These are phyloP conservation scores for Drosophila ustulata DNA, from an alignment of 2,888 invertebrate genomes.

Conservation along the genomic window DNA sequence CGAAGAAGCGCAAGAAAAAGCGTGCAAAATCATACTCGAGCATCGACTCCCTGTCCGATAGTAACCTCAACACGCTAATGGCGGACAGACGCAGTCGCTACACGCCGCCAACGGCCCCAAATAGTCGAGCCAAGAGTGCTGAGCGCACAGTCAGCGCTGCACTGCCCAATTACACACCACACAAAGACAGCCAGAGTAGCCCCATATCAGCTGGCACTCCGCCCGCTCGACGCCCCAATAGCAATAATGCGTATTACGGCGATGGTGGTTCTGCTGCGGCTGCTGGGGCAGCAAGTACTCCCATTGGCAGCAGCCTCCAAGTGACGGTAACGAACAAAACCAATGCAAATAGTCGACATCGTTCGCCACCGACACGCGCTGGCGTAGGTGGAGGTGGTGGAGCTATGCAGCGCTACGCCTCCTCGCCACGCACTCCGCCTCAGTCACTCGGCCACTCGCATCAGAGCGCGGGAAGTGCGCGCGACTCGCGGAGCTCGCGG, in stretches of 20 bases:
- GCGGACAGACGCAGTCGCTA: slow-evolving; percentile 79
- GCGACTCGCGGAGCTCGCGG: slow-evolving; percentile 74
- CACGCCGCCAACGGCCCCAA: slow-evolving; percentile 81
- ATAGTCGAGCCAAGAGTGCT: slow-evolving; percentile 59
- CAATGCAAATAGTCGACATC: slow-evolving; percentile 68
- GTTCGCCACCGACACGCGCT: slow-evolving; percentile 64
- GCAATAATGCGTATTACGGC: slow-evolving; percentile 78
- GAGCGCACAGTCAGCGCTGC: slow-evolving; percentile 72
- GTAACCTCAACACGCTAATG: slow-evolving; percentile 83
- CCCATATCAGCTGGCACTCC: slow-evolving; percentile 84
- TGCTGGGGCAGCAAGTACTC: slow-evolving; percentile 58
- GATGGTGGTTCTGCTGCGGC: slow-evolving; percentile 52
- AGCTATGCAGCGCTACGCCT: slow-evolving; percentile 73
- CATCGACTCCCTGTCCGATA: slow-evolving; percentile 88
- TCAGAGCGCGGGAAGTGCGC: slow-evolving; percentile 26
- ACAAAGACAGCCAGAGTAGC: slow-evolving; percentile 82
- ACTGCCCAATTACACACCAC: slow-evolving; percentile 67
- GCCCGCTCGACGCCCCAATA: slow-evolving; percentile 82
- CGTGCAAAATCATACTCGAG: slow-evolving; percentile 89
- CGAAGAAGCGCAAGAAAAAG: slow-evolving; percentile 89
- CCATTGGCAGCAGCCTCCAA: slow-evolving; percentile 69
- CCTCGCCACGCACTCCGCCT: slow-evolving; percentile 85
- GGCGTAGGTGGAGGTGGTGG: slow-evolving; percentile 32
- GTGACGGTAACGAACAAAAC: slow-evolving; percentile 82
- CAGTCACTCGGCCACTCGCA: slow-evolving; percentile 62